Evolutionary conservation across 2,797 vertebrate genomes (phyloP).

Genomic region (Loriculus beryllinus): DNA sequence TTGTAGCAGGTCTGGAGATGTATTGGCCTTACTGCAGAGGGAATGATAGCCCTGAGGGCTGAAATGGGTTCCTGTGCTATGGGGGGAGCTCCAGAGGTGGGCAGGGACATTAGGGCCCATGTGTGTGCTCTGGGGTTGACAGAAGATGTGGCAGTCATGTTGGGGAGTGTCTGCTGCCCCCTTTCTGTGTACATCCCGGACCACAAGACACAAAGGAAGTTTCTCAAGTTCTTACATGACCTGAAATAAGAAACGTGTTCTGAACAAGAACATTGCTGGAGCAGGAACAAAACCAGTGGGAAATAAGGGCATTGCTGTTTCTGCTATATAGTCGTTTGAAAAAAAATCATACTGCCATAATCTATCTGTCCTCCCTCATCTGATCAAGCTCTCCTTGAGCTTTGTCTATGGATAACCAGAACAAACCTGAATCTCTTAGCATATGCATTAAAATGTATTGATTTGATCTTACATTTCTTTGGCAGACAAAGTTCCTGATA

Average conservation of each 20-base stretch:
- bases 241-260: not conserved
- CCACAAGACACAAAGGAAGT: not conserved
- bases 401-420: not conserved
- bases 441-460: not conserved
- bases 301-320: not conserved
- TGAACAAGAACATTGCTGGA: not conserved
- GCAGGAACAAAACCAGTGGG: not conserved
- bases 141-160: fast-evolving
- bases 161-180: fast-evolving
- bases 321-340: not conserved
- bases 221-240: not conserved
- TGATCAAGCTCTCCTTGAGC: not conserved
- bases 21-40: fast-evolving
- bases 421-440: not conserved
- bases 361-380: not conserved
- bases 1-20: fast-evolving
- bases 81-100: not conserved
- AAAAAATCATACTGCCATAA: not conserved
- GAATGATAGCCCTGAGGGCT: fast-evolving
- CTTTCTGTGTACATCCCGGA: not conserved
- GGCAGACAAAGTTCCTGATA: not conserved
- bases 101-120: fast-evolving
- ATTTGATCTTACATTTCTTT: not conserved
- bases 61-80: fast-evolving
- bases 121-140: fast-evolving